Evolutionary conservation across 2,113 vertebrate species (phyloP).

Genomic region (Megaceryle maxima): DNA sequence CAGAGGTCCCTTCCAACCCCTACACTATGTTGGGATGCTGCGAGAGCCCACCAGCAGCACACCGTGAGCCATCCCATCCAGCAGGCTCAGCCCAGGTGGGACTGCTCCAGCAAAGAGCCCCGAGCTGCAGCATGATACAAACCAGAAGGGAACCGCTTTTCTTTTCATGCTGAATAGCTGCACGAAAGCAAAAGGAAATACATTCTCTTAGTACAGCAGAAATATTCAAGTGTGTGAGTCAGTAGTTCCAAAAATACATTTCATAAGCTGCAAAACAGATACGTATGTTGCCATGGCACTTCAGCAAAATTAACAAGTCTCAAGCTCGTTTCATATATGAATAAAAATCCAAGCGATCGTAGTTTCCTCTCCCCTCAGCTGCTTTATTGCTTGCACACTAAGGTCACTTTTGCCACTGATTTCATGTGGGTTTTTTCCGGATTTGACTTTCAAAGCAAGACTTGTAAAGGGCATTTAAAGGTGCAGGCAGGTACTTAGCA

Average conservation of each 20-base stretch:
- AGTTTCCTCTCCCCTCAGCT: neutral
- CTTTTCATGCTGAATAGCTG: conserved; percentile 54
- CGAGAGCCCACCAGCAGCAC: too few species aligned
- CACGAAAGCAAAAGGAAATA: conserved; percentile 65
- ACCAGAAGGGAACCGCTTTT: conserved; percentile 57
- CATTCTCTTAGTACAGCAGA: conserved; percentile 63
- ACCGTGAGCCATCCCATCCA: neutral
- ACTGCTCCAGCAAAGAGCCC: conserved; percentile 36
- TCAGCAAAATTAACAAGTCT: conserved; percentile 71
- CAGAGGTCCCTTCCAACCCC: neutral
- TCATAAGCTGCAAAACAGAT: conserved; percentile 66
- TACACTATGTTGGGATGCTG: neutral
- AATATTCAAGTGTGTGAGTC: conserved; percentile 67
- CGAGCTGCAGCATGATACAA: conserved; percentile 30
- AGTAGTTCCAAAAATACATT: conserved; percentile 77
- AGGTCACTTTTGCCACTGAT: neutral
- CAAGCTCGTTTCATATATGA: conserved; percentile 54
- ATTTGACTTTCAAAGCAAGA: neutral
- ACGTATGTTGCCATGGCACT: conserved; percentile 73
- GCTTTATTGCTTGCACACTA: neutral
- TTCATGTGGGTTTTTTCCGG: neutral
- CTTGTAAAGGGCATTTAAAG: neutral
- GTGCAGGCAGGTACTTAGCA: neutral
- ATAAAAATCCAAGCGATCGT: neutral
- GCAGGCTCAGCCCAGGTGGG: conserved; percentile 54